phyloP scores from a whole-genome alignment of 2,113 vertebrate species.

The Alaudala cheleensis region DNA sequence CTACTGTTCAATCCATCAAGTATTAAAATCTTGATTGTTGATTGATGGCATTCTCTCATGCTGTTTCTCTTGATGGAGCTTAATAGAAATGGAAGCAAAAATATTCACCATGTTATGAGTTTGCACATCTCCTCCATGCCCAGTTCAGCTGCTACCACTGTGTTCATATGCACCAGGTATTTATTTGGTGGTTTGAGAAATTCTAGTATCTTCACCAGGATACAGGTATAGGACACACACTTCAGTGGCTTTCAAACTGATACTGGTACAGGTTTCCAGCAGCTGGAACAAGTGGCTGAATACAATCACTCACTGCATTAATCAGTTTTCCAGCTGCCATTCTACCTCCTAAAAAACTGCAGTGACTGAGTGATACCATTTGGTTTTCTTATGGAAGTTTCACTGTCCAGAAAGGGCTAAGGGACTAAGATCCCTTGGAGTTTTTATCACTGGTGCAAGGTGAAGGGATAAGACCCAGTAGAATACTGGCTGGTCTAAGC shows the following conservation, averaged over 20 bases:
- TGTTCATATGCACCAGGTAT: neutral
- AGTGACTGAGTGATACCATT: rapidly evolving
- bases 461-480: neutral
- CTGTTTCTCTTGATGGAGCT: neutral
- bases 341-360: neutral
- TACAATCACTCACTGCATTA: neutral
- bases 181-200: neutral
- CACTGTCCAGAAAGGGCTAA: neutral
- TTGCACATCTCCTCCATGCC: neutral
- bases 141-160: neutral
- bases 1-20: conserved; percentile 50
- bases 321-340: neutral
- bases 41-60: neutral
- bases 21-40: conserved; percentile 49
- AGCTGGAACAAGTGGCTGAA: neutral
- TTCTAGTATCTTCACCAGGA: neutral
- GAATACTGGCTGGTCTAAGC: neutral
- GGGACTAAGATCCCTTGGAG: neutral
- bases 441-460: neutral
- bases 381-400: neutral
- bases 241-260: neutral
- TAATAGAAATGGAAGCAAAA: neutral
- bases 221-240: neutral
- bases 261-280: neutral
- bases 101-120: neutral